Evolutionary conservation across 2,888 invertebrate species (phyloP), one percentile per base, ranked within the genome.

Genomic region (Atherix ibis): DNA sequence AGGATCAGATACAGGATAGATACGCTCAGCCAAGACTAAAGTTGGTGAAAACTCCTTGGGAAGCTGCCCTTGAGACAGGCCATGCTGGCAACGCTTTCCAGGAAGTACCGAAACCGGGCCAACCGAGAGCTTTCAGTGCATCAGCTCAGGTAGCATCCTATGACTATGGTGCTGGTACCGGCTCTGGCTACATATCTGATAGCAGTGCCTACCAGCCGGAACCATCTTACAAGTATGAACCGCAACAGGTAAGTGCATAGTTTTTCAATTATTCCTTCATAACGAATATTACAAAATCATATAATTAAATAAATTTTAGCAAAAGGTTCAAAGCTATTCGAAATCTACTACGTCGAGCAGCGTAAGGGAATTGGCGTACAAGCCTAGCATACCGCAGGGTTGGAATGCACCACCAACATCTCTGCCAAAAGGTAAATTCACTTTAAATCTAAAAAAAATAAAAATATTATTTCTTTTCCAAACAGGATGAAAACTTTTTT

Each of bases 1-100:
- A 73, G 45, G 68, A 73, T 50, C 65, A 70, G 53, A 64, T 73
- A n/a, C 52, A 73, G 65, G 73, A 73, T 49, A 65, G 69, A 46
- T 69, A 68, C 50, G 54, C 58, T 15, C 63, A 65, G 40, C 70
- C 72, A 2, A 65, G 68, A 33, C 51, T 76, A 8, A 70, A 71
- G 44, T 53, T 76, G 35, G 59, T 75, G 2, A 71, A 73, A 50
- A 70, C 74, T 1, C 78, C 78, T 1, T 76, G 77, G 76, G 73
- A 76, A 46, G 75, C 76, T 2, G 76, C 77, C n/a, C 52, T 76
- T 19, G 69, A 74, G 51, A 71, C 74, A 14, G 76, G 77, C n/a
- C 69, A 71, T 9, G 75, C 76, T 2, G 76, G 76, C 36, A 61
- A 67, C 4, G 78, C 78, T n/a, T 78, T 78, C 50, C 62, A 71